Evolutionary conservation across 2,888 invertebrate species (phyloP).

Genomic region (Iselma pallidipennis): DNA sequence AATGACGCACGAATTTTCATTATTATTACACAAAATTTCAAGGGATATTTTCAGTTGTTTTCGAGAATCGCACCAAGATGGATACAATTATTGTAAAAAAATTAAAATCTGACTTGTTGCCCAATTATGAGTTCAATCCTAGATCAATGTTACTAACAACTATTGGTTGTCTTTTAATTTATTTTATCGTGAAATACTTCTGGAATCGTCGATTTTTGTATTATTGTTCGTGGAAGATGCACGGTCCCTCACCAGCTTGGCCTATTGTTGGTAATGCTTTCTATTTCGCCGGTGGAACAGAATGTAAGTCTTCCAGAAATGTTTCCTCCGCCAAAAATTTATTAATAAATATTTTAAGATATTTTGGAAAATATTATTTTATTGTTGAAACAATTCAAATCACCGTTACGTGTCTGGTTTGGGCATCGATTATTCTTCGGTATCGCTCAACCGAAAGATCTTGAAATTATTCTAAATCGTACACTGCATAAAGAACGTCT

Average conservation of each 20-base stretch:
- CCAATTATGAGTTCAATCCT: background rate
- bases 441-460: slow-evolving; percentile 38
- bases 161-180: background rate
- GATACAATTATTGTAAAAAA: background rate
- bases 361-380: slow-evolving; percentile 7
- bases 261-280: slow-evolving; percentile 5
- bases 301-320: background rate
- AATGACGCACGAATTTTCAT: too few relatives aligned
- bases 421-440: slow-evolving; percentile 38
- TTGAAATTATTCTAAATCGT: slow-evolving; percentile 39
- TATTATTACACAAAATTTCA: too few relatives aligned
- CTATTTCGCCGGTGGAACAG: slow-evolving; percentile 6
- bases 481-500: slow-evolving; percentile 38
- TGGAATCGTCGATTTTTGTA: slow-evolving; percentile 5
- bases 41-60: too few relatives aligned
- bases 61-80: background rate
- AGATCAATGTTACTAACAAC: background rate
- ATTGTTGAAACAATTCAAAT: background rate
- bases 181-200: background rate
- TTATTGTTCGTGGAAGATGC: slow-evolving; percentile 3
- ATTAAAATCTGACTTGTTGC: background rate
- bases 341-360: background rate
- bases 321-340: background rate
- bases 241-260: slow-evolving; percentile 1
- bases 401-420: slow-evolving; percentile 38